Base-by-base conservation (phyloP, 1,140 invertebrate genomes). In the Drosophila miranda region DNA sequence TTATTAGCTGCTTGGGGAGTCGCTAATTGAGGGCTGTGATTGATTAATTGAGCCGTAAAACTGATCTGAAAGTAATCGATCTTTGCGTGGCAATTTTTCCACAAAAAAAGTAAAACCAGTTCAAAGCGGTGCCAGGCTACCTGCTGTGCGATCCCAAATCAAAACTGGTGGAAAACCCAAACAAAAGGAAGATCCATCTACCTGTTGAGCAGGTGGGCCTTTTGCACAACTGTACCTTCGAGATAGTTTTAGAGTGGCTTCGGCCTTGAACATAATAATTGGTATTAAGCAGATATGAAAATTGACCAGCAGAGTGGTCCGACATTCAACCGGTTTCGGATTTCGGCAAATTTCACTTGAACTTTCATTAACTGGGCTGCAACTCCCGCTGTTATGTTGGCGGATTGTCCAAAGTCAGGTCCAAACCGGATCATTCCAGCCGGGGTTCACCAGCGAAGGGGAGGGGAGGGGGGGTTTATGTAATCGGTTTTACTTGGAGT, bases 261-360 rank as follows among this genome's bases (percentile, higher is more conserved):
- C 73, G 84, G 84, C 82, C 82, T 87, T 86, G 82, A 77, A 34
- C 78, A 87, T 78, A 81, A 75, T 81, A 26, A 26, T 26, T 26
- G 66, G 69, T 41, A 49, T 56, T 57, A 42, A 34, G 43, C n/a
- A 53, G 19, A 19, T 46, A 48, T 55, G 21, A 75, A 56, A 76
- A 81, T 66, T 54, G 62, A 77, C 57, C 52, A 68, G 57, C 51
- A 49, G 54, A 55, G 60, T 75, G 84, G 34, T 38, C 4, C 59
- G 48, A 38, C 68, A 75, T 51, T 63, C 57, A 81, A 84, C 81
- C 78, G 82, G 82, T 87, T 56, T 64, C 46, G 50, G 11, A 38
- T 38, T 38, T 38, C 49, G 64, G 69, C 82, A 67, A 73, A 87
- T 86, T 86, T 86, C 82, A 86, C 81, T 86, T 71, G 70, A 86